Base-by-base conservation (phyloP, 1,140 invertebrate genomes). In the Drosophila sp. region DNA sequence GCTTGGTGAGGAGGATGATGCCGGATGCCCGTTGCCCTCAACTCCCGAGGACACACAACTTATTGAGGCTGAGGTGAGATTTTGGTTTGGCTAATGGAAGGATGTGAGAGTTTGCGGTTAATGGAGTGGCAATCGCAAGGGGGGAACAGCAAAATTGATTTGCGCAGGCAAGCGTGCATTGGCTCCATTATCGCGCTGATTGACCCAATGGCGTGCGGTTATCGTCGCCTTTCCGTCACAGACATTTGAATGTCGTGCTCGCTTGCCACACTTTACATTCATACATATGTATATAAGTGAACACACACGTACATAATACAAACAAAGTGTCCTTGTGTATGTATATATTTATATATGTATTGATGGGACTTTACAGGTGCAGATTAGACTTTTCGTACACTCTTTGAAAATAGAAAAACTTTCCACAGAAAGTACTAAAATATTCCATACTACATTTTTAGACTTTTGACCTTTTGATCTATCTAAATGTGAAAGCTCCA, bases 11-110 rank as follows among this genome's bases (percentile, higher is more conserved):
- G 95, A 96, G 75, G 96, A 96, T 86, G 96, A 95, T 62, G 94
- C 95, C 60, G 96, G 96, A 11, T 97, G 96, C 91, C 96, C 96
- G 2, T 90, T 97, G 64, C 96, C 96, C 8, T 96, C 96, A 1
- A 97, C 96, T n/a, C 96, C 96, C 4, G 96, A 97, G 92, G 96
- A 97, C 92, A 96, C 96, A 80, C 95, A 95, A 90, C 93, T 97
- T 41, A 93, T 97, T 61, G 96, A 97, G 92, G 95, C 95, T 69
- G 96, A 97, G 92, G 94, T 95, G 81, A 80, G 68, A 50, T 27
- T 63, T 41, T 25, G 7, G 5, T 17, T 17, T 33, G 50, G 44
- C 7, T 3, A 27, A 50, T 10, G 8, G 3, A 41, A 41, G n/a
- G 3, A 41, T 17, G 40, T 41, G 4, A 3, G 35, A 11, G 3